Percentiles rank a stretch among this genome's conserved stretches.
Evolutionary conservation across 2,888 invertebrate species (phyloP).

Genomic region (Drosophila falleni): DNA sequence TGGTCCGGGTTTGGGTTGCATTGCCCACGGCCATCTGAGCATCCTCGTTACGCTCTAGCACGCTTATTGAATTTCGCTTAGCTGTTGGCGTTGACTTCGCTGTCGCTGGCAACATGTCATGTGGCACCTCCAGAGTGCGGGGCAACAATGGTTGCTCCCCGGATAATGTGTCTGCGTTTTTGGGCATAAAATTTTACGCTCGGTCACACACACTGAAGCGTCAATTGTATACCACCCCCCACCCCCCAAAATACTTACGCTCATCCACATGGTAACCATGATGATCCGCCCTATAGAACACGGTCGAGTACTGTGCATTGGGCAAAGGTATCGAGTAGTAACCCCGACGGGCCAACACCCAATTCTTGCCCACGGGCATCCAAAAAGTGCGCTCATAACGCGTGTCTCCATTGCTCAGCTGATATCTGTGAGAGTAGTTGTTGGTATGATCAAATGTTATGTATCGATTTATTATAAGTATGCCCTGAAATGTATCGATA

Average conservation of each 20-base stretch:
- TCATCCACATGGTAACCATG: constrained; percentile 76
- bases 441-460: no score
- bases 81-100: constrained; percentile 42
- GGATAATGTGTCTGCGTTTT: constrained; percentile 72
- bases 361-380: constrained; percentile 60
- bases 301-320: constrained; percentile 72
- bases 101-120: constrained; percentile 25
- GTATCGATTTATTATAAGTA: no score
- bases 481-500: no score
- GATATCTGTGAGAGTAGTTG: constrained; percentile 62
- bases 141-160: constrained; percentile 70
- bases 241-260: constrained; percentile 53
- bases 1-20: background rate
- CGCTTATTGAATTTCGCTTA: constrained; percentile 74
- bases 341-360: constrained; percentile 77
- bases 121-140: constrained; percentile 67
- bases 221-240: background rate
- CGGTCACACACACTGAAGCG: constrained; percentile 27
- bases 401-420: constrained; percentile 78
- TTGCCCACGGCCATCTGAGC: constrained; percentile 10
- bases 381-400: constrained; percentile 82
- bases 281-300: constrained; percentile 82
- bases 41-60: constrained; percentile 62
- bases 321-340: constrained; percentile 81
- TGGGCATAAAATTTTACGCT: constrained; percentile 67